These are phyloP conservation scores for Gasteruption jaculator DNA, from an alignment of 2,888 invertebrate genomes.

Conservation along the genomic window DNA sequence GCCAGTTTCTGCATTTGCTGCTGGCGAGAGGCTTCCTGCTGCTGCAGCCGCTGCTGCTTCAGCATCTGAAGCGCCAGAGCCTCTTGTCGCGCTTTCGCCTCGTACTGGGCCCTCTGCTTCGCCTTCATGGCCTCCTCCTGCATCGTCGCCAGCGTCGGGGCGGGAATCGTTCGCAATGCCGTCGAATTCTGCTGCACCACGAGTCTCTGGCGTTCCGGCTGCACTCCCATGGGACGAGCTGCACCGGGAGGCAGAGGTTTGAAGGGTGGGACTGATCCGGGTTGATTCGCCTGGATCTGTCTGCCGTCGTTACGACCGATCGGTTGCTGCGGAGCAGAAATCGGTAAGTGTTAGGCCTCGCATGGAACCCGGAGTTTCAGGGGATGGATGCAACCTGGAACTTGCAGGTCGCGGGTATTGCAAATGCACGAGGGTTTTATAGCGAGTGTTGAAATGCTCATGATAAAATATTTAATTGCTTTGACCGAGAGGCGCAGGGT, in stretches of 20 bases:
- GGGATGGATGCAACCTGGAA: too few relatives aligned
- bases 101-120: constrained; percentile 30
- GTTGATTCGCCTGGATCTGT: too few relatives aligned
- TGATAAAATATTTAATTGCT: too few relatives aligned
- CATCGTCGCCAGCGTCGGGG: constrained; percentile 24
- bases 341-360: constrained; percentile 14
- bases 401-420: too few relatives aligned
- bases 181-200: constrained; percentile 45
- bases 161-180: constrained; percentile 32
- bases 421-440: too few relatives aligned
- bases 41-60: constrained; percentile 44
- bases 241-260: constrained; percentile 67
- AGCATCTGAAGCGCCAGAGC: constrained; percentile 39
- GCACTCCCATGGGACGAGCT: constrained; percentile 60
- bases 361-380: too few relatives aligned
- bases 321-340: constrained; percentile 8
- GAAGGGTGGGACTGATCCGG: constrained; percentile 80
- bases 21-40: constrained; percentile 40
- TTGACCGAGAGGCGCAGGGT: too few relatives aligned
- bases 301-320: constrained; percentile 7
- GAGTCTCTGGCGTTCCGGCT: constrained; percentile 55
- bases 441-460: too few relatives aligned
- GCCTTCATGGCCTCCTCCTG: constrained; percentile 35
- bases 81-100: constrained; percentile 41
- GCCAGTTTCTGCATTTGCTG: constrained; percentile 33